Evolutionary conservation across 1,140 invertebrate genomes (phyloP).

Genomic region (Cheumatopsyche charites): DNA sequence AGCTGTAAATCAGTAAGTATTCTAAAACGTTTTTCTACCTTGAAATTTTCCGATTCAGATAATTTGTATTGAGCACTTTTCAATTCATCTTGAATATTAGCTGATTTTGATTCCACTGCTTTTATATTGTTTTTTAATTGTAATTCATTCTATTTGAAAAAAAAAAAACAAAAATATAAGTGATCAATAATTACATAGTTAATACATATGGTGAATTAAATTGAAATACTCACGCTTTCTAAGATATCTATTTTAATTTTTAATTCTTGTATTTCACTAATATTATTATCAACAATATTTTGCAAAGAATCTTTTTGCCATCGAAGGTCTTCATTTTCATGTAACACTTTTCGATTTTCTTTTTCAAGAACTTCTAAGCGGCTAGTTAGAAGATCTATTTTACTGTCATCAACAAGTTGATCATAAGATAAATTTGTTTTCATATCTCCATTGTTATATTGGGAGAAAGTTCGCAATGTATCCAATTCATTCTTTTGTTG

Average conservation of each 20-base stretch:
- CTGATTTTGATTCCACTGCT: conserved; percentile 50
- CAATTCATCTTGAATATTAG: conserved; percentile 51
- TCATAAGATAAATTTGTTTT: not conserved
- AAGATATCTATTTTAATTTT: conserved; percentile 48
- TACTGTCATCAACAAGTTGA: conserved; percentile 36
- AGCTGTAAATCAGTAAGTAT: not conserved
- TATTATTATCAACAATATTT: conserved; percentile 48
- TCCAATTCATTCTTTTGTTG: conserved; percentile 51
- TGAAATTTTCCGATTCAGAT: conserved; percentile 56
- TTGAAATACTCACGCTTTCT: conserved; percentile 15
- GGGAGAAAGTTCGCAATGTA: conserved; percentile 1
- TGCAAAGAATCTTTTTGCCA: conserved; percentile 59
- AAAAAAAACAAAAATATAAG: not conserved
- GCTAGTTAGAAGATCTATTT: conserved; percentile 55
- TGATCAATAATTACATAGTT: not conserved
- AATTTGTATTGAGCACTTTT: conserved; percentile 56
- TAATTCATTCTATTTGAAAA: not conserved
- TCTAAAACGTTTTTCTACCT: conserved; percentile 54
- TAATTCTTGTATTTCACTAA: conserved; percentile 46
- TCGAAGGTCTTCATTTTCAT: conserved; percentile 56
- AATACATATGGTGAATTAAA: not conserved
- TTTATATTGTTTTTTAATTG: not conserved
- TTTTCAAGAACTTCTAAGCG: conserved; percentile 57
- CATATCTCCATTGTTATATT: conserved; percentile 13
- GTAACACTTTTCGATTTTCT: conserved; percentile 53